phyloP scores from a whole-genome alignment of 2,113 vertebrate genomes.

The Hylia prasina region DNA sequence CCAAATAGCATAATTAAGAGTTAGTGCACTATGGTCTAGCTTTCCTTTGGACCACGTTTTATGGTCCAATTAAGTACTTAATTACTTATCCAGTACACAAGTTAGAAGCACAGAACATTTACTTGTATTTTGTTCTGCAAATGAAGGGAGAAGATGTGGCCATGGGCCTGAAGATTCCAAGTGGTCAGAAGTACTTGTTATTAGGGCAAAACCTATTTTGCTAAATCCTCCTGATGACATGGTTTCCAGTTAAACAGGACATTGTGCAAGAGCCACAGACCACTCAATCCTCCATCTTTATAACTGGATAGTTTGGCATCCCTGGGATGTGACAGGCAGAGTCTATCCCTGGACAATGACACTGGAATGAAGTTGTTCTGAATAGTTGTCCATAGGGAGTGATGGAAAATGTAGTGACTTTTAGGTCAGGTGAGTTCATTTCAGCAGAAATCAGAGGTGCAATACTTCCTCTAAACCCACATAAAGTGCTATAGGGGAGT shows the following conservation, averaged over 20 bases:
- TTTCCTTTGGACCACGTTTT: not conserved
- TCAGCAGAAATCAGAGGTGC: not conserved
- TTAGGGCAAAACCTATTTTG: not conserved
- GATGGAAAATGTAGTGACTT: not conserved
- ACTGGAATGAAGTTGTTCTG: not conserved
- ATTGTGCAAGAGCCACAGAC: fast-evolving
- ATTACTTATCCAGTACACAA: not conserved
- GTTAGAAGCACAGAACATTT: not conserved
- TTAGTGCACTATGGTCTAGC: not conserved
- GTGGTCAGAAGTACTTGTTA: not conserved
- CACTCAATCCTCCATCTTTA: not conserved
- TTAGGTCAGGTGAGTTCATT: not conserved
- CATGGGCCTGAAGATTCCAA: not conserved
- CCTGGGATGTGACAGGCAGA: fast-evolving
- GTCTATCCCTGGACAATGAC: fast-evolving
- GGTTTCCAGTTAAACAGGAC: not conserved
- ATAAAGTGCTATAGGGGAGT: not conserved
- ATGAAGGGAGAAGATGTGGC: too few species aligned
- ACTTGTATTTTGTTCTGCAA: not conserved
- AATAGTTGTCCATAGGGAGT: not conserved
- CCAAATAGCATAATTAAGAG: not conserved
- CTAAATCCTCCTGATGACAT: not conserved
- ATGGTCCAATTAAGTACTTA: not conserved
- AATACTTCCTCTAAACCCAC: not conserved
- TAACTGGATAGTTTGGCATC: not conserved